Base-by-base conservation (phyloP, 2,797 vertebrate species). In the Alectoris magna region DNA sequence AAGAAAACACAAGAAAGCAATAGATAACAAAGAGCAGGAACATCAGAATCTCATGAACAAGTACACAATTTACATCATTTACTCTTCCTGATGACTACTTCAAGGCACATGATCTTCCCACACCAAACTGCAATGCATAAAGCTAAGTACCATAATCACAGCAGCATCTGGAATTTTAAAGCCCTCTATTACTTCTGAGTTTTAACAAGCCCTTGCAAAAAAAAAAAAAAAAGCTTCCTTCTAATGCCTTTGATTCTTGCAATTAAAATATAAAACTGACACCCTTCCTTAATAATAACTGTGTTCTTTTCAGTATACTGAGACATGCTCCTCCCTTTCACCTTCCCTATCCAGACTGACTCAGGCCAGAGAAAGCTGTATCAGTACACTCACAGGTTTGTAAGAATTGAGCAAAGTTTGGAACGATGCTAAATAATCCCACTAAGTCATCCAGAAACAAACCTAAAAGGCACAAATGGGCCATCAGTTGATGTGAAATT, bases 151-250 rank as follows among this genome's bases (percentile, higher is more conserved):
- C 51, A 53, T 16, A 53, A 53, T 29, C 15, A 29, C 51, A 53
- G 51, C 27, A 53, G 51, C 51, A 29, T 29, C 49, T 9, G 9
- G 49, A 27, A 1, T 22, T 44, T 62, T 19, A 6, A 56, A 48
- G 39, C 48, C 22, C 16, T 56, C 31, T 16, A 14, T 76, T n/a
- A 29, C 8, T 36, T 60, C 4, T 2, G 55, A 17, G 49, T 21
- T 76, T 76, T 43, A 75, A 12, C 12, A 60, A 38, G 14, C 3
- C 9, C 36, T 70, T 12, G 49, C 27, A 73, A 39, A 39, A 70
- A 51, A 18, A 4, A 29, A 58, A 34, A 53, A 23, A 6, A 31
- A 49, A 1, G 13, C 15, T 76, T 60, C 23, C 0, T 0, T 48
- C 15, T 75, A 79, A 58, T 5, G 4, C 8, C 22, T 62, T 53